Evolutionary conservation across 2,888 invertebrate species (phyloP), one percentile per base, ranked within the genome.

Genomic region (Phrixothrix hirtus): DNA sequence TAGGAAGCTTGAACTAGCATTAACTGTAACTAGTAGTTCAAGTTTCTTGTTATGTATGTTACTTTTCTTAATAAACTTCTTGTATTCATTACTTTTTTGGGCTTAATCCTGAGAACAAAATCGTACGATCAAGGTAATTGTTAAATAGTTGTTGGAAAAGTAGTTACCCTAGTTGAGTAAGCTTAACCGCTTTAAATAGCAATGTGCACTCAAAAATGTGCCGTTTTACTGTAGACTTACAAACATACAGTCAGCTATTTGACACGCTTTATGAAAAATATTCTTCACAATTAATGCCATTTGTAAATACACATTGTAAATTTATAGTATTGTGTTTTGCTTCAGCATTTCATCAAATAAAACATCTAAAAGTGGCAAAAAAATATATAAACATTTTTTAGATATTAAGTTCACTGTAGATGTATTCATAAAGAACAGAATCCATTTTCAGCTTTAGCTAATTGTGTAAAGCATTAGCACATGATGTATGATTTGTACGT

Each of bases 61-160:
- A 44, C 44, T 29, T 45, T 45, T 48, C 35, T 31, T 49, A 47
- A 46, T 42, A 16, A 29, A 55, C 35, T 21, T 44, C 31, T 44
- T 51, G 34, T 41, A 47, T 47, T 53, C 31, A 53, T 36, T 48
- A 48, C 37, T 43, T 37, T 38, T 30, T 50, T 43, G 38, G 62
- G 60, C 62, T 60, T 60, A 62, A 62, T 60, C 62, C 62, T 60
- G 60, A 62, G 58, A 48, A 60, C 60, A 56, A 62, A 59, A 57
- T 53, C 52, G 52, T 52, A 55, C 58, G 48, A 48, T 54, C 35
- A 54, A 55, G 54, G 54, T 55, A 55, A 55, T 49, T 53, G n/a
- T 36, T 17, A 53, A 53, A 46, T 53, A 53, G 53, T 48, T 43
- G 31, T 49, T 42, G 42, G 32, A 38, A 37, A 37, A 38, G 46